Conservation (phyloP, 1,140 invertebrate genomes). For the Babylonia areolata region DNA sequence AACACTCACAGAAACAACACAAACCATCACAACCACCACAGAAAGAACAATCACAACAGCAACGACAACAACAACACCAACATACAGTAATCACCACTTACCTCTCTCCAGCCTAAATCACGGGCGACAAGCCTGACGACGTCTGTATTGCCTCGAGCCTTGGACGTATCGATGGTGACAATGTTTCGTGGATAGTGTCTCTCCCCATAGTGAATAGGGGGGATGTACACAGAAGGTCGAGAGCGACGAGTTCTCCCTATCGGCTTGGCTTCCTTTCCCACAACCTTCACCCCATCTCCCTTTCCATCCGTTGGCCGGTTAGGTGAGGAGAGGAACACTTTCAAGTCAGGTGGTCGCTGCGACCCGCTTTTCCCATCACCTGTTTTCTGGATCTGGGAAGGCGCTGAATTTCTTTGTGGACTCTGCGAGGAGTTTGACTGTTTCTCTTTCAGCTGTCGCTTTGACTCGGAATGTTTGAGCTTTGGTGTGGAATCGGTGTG, state of each 20-base stretch:
- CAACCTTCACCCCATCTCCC: slow-evolving; percentile 2
- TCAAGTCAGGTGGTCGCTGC: neutral
- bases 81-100: slow-evolving; percentile 40
- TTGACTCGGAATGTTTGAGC: neutral
- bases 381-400: neutral
- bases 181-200: slow-evolving; percentile 52
- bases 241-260: neutral
- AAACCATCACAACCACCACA: neutral
- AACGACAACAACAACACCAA: neutral
- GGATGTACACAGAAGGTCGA: neutral
- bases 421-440: neutral
- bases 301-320: neutral
- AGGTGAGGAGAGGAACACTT: neutral
- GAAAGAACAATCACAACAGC: neutral
- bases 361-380: neutral
- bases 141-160: slow-evolving; percentile 70
- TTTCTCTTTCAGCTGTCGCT: neutral
- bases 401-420: neutral
- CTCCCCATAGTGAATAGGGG: slow-evolving; percentile 32
- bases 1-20: slow-evolving; percentile 13
- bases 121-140: slow-evolving; percentile 67
- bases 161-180: slow-evolving; percentile 73
- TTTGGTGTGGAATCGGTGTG: neutral
- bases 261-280: neutral
- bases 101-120: slow-evolving; percentile 74